Evolutionary conservation across 2,888 invertebrate genomes (phyloP), one percentile per base, ranked within the genome.

Genomic region (Athalia rosae): DNA sequence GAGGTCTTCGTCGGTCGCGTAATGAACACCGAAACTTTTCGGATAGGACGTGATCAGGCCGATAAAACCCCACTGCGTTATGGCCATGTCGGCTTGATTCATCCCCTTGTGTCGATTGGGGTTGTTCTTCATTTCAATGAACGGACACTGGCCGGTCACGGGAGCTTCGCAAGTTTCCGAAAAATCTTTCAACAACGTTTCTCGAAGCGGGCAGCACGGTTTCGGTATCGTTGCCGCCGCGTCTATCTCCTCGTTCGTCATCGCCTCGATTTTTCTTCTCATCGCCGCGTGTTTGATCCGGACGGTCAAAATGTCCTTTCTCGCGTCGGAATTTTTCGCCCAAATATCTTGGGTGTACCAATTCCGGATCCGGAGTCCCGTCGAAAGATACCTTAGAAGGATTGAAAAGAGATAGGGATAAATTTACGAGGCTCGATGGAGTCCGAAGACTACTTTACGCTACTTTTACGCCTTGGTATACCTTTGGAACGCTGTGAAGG

Each of bases 341-440:
- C 91, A 92, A 0, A 91, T 87, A 83, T 92, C 90, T 5, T 90
- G 89, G 48, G 86, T 89, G 82, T 91, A 92, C 93, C 93, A 93
- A 8, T 89, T 87, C 11, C 87, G 85, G 0, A 92, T 84, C 73
- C 92, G 90, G 0, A 83, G 77, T 0, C 87, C 83, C 0, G 93
- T 92, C 8, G 90, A 87, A 8, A 92, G 76, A 81, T 92, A 93
- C 59, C 91, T 77, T 61, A n/a, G 28, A 7, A n/a, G n/a, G 53
- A 11, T 53, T 53, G 3, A 53, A 53, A 6, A 50, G 11, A 50
- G 50, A 50, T 28, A 28, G 28, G 28, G 28, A 1, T 28, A 2
- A 28, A 28, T 28, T 28, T 28, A 0, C 28, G 28, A 28, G 28
- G 2, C 28, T 28, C 2, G 28, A 28, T 28, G 2, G 28, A 28